Conservation (phyloP, 1,140 invertebrate species). For the Callitettix versicolor region DNA sequence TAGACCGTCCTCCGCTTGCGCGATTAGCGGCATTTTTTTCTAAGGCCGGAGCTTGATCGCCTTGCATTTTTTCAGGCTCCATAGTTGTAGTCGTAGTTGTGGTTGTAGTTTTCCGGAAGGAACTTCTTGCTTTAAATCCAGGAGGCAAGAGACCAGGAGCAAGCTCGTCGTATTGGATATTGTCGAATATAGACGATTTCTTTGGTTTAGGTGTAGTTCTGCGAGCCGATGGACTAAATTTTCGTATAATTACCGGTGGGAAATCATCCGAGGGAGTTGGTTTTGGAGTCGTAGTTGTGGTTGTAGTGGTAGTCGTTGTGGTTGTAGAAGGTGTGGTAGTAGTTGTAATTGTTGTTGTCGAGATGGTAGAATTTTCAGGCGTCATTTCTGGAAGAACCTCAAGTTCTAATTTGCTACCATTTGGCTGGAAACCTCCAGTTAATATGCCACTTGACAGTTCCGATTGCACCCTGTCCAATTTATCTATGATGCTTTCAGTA, state of each 20-base stretch:
- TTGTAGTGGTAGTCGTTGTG: conserved; percentile 20
- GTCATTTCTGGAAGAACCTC: conserved; percentile 40
- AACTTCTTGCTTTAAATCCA: conserved; percentile 46
- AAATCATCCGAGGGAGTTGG: conserved; percentile 32
- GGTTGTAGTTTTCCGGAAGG: conserved; percentile 40
- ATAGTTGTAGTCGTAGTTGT: conserved; percentile 30
- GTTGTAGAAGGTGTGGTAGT: conserved; percentile 31
- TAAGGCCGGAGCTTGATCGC: conserved; percentile 23
- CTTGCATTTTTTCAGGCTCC: conserved; percentile 19
- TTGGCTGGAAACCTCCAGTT: conserved; percentile 42
- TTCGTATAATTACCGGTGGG: conserved; percentile 46
- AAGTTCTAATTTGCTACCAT: conserved; percentile 33
- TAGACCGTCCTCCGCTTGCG: conserved; percentile 17
- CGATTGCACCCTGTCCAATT: conserved; percentile 69
- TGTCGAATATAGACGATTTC: conserved; percentile 37
- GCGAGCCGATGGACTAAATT: conserved; percentile 48
- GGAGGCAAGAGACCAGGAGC: conserved; percentile 42
- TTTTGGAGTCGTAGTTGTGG: conserved; percentile 17
- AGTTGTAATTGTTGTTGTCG: conserved; percentile 24
- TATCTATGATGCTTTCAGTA: conserved; percentile 74
- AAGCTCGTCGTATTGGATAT: conserved; percentile 47
- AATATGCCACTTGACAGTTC: conserved; percentile 65
- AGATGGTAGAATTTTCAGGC: conserved; percentile 38
- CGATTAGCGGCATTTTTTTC: conserved; percentile 8
- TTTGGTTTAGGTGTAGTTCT: conserved; percentile 35